Evolutionary conservation across 2,113 vertebrate genomes (phyloP), one percentile per base, ranked within the genome.

Genomic region (Martes martes): DNA sequence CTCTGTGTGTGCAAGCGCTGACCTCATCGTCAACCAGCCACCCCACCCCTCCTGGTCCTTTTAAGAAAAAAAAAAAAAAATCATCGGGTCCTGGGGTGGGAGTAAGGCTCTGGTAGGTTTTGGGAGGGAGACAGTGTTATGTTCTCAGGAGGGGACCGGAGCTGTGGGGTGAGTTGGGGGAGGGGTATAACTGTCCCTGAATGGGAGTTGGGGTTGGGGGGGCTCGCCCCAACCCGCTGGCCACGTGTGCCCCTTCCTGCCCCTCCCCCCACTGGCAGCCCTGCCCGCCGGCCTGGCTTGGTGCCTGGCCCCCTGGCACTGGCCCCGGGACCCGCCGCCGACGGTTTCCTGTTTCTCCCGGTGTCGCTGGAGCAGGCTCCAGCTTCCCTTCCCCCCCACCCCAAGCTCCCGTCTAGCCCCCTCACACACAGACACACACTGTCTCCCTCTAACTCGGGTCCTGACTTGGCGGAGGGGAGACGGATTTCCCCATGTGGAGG

Each of bases 241-340:
- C 96, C 96, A 98, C 91, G 97, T 96, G 98, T 97, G 93, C 96
- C 98, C 96, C 97, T 98, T 97, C 91, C 94, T 97, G 89, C 98
- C 97, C 98, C 94, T 97, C 97, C 98, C 98, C 96, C 98, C 97
- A 76, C 98, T 98, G 98, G 97, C 97, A 98, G 97, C 96, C 95
- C 96, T 97, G 97, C 96, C 97, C 89, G 97, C 82, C 95, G 13
- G 95, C 96, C 98, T 98, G 98, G 98, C 98, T 93, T 82, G 95
- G 91, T 97, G 97, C 98, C 98, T 98, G 95, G 98, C 96, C 98
- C 98, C 98, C 98, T 98, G 98, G 98, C 98, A 98, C 98, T 97
- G 97, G 98, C 98, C 98, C 98, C 98, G 91, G 98, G 98, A 97
- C 98, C 97, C 98, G 96, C 97, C 97, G 98, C 97, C 97, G 97